These are phyloP conservation scores for Hypomecis punctinalis DNA, from an alignment of 2,888 invertebrate species.

Conservation along the genomic window DNA sequence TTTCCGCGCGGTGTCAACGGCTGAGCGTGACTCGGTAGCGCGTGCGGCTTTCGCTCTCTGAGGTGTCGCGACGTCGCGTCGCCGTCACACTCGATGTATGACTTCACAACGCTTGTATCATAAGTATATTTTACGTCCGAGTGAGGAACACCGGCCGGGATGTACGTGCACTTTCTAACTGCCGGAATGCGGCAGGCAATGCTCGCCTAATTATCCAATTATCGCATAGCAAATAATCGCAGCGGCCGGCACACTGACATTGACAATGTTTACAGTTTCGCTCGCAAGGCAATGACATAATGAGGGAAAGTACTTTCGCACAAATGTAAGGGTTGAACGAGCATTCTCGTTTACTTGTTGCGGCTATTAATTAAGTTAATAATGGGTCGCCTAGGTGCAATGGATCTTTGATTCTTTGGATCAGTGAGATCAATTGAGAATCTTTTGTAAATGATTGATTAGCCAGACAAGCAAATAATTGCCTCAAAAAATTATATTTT, in stretches of 20 bases:
- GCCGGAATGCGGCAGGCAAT: slow-evolving; percentile 54
- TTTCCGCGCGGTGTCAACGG: slow-evolving; percentile 78
- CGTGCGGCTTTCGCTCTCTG: slow-evolving; percentile 71
- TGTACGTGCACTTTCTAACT: slow-evolving; percentile 67
- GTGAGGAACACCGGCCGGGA: slow-evolving; percentile 44
- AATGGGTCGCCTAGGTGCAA: slow-evolving; percentile 1
- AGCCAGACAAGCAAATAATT: too few species aligned
- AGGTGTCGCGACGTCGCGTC: slow-evolving; percentile 57
- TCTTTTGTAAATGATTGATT: too few species aligned
- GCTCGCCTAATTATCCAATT: slow-evolving; percentile 46
- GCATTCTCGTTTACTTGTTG: slow-evolving; percentile 17
- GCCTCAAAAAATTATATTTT: too few species aligned
- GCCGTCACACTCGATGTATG: slow-evolving; percentile 61
- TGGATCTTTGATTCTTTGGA: not conserved
- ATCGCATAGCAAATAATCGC: slow-evolving; percentile 68
- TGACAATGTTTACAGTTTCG: slow-evolving; percentile 59
- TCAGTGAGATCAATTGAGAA: slow-evolving; percentile 4
- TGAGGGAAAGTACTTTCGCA: slow-evolving; percentile 43
- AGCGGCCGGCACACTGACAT: slow-evolving; percentile 67
- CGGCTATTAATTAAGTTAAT: slow-evolving; percentile 23
- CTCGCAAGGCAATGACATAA: slow-evolving; percentile 57
- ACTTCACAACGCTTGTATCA: slow-evolving; percentile 53
- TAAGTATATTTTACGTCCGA: slow-evolving; percentile 49
- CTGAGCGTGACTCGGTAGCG: slow-evolving; percentile 66
- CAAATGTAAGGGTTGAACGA: slow-evolving; percentile 33